phyloP scores from a whole-genome alignment of 2,797 vertebrate genomes.

The Aratinga solstitialis region DNA sequence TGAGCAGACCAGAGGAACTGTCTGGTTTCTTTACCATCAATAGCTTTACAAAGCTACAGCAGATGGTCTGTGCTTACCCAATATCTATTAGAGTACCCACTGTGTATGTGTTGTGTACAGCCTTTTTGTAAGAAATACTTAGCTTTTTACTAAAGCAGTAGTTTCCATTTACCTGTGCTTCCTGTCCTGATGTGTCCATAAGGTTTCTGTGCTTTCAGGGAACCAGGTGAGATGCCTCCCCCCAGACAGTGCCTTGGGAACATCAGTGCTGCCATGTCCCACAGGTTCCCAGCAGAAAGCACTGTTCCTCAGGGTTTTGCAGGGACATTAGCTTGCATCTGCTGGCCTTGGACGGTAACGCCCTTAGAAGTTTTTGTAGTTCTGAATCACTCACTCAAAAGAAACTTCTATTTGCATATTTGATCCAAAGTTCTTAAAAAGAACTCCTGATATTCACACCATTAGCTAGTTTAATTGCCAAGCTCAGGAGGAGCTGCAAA shows the following conservation, averaged over 20 bases:
- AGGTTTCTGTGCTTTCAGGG: not conserved
- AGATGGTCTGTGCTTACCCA: accelerated
- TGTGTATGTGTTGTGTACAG: not conserved
- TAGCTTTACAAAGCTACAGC: not conserved
- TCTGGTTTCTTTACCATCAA: not conserved
- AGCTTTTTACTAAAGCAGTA: not conserved
- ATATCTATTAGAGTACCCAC: not conserved
- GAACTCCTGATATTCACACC: not conserved
- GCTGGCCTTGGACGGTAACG: accelerated
- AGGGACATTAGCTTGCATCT: not conserved
- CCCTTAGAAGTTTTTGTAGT: not conserved
- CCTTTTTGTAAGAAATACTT: not conserved
- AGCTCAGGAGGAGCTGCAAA: not conserved
- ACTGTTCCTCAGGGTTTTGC: not conserved
- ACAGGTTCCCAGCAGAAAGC: not conserved
- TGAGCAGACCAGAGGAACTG: not conserved
- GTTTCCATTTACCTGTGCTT: not conserved
- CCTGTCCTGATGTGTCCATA: accelerated
- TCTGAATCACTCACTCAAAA: not conserved
- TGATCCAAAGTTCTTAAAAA: not conserved
- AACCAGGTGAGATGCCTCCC: accelerated
- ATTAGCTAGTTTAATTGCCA: not conserved
- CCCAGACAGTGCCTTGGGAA: not conserved
- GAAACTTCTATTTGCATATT: not conserved
- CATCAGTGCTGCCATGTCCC: not conserved